Evolutionary conservation across 2,113 vertebrate species (phyloP).

Genomic region (Brachionichthys hirsutus): DNA sequence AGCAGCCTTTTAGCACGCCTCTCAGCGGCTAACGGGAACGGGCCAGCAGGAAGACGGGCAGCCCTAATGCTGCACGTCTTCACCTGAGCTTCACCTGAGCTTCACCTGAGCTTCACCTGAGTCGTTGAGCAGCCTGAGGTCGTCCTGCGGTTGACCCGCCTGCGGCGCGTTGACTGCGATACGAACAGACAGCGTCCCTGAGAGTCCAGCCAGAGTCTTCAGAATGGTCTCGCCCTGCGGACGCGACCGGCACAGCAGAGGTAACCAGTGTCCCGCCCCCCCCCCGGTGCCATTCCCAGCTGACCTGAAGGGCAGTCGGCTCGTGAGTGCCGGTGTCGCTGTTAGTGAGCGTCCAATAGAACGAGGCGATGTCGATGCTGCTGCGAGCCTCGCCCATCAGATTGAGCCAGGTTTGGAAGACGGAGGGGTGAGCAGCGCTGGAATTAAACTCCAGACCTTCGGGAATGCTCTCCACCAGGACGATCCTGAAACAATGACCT

Average conservation of each 20-base stretch:
- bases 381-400: conserved; percentile 75
- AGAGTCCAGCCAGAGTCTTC: conserved; percentile 70
- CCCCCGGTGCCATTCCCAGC: background rate
- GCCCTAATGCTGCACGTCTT: no score
- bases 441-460: conserved; percentile 83
- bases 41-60: no score
- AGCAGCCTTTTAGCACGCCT: no score
- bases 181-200: conserved; percentile 77
- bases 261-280: no score
- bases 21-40: no score
- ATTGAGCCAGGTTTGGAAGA: conserved; percentile 81
- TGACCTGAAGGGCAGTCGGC: conserved; percentile 83
- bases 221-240: conserved; percentile 83
- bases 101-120: conserved; percentile 73
- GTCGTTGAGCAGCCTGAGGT: conserved; percentile 76
- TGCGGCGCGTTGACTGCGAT: conserved; percentile 78
- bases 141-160: conserved; percentile 6
- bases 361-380: conserved; percentile 91
- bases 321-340: conserved; percentile 81
- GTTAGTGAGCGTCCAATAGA: conserved; percentile 92
- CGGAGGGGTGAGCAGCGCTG: conserved; percentile 71
- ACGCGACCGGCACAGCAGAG: background rate
- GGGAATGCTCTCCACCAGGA: conserved; percentile 90
- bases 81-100: no score
- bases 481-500: conserved; percentile 67